Conservation (phyloP, 2,113 vertebrate genomes). For the Tachysurus vachellii region DNA sequence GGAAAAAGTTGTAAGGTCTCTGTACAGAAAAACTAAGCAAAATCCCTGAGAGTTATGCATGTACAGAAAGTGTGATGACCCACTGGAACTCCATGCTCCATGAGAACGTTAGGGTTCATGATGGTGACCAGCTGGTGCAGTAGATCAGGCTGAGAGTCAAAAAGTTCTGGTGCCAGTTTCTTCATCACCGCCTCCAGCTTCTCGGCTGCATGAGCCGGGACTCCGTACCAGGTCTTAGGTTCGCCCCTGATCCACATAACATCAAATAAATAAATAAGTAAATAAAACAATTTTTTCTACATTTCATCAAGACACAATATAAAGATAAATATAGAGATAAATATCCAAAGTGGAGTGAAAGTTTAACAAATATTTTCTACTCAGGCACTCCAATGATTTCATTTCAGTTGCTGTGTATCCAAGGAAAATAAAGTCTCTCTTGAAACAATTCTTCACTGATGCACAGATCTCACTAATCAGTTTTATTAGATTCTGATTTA, state of each 20-base stretch:
- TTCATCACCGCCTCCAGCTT: slow-evolving; percentile 96
- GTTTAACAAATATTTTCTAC: not conserved
- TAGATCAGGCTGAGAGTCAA: slow-evolving; percentile 95
- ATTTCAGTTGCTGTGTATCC: not conserved
- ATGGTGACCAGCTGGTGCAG: slow-evolving; percentile 97
- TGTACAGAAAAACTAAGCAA: not conserved
- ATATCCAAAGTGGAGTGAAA: not conserved
- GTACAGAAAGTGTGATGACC: slow-evolving; percentile 54
- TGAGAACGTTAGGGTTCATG: slow-evolving; percentile 97
- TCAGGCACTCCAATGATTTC: not conserved
- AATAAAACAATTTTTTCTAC: too few species aligned
- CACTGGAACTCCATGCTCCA: slow-evolving; percentile 97
- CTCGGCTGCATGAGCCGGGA: slow-evolving; percentile 93
- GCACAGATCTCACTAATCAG: not conserved
- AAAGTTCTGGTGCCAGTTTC: slow-evolving; percentile 92
- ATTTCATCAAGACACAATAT: not conserved
- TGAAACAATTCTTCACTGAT: not conserved
- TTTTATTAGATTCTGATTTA: not conserved
- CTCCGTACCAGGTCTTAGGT: slow-evolving; percentile 97
- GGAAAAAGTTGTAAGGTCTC: not conserved
- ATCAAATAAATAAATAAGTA: not conserved
- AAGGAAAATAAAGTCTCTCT: not conserved
- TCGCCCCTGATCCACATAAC: slow-evolving; percentile 81
- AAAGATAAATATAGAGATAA: not conserved
- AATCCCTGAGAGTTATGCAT: not conserved